Evolutionary conservation across 1,140 invertebrate genomes (phyloP).

Genomic region (Drosophila grimshawi): DNA sequence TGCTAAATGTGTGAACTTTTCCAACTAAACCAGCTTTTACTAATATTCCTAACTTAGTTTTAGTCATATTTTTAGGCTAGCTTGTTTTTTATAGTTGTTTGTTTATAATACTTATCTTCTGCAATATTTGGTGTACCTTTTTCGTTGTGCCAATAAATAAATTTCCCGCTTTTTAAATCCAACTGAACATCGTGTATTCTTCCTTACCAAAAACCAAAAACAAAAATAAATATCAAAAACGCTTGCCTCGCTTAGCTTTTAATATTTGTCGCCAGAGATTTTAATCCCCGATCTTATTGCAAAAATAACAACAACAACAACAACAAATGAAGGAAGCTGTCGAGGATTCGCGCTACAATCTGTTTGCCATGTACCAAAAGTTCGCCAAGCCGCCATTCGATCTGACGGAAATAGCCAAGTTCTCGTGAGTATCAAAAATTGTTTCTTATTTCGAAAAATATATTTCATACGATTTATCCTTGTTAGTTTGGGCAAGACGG

Average conservation of each 20-base stretch:
- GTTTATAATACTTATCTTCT: slow-evolving; percentile 43
- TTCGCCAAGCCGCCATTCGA: slow-evolving; percentile 83
- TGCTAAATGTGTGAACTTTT: background rate
- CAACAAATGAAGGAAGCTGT: slow-evolving; percentile 67
- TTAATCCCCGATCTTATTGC: slow-evolving; percentile 51
- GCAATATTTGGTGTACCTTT: slow-evolving; percentile 61
- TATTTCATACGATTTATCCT: background rate
- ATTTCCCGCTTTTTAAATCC: slow-evolving; percentile 47
- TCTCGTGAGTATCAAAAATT: slow-evolving; percentile 71
- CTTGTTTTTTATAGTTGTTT: slow-evolving; percentile 59
- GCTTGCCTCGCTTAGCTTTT: slow-evolving; percentile 50
- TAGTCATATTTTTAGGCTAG: slow-evolving; percentile 1
- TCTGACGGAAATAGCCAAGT: slow-evolving; percentile 81
- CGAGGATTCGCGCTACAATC: slow-evolving; percentile 82
- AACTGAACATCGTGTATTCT: slow-evolving; percentile 60
- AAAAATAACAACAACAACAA: slow-evolving; percentile 18
- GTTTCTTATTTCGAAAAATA: background rate
- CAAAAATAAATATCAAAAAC: background rate
- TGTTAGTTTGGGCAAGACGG: slow-evolving; percentile 60
- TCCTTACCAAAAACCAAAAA: slow-evolving; percentile 4
- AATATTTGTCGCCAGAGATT: slow-evolving; percentile 21
- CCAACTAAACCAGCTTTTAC: background rate
- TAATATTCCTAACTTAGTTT: background rate
- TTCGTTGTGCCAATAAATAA: slow-evolving; percentile 57
- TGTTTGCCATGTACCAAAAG: slow-evolving; percentile 84